Evolutionary conservation across 1,140 invertebrate genomes (phyloP).

Genomic region (Berghia stephanieae): DNA sequence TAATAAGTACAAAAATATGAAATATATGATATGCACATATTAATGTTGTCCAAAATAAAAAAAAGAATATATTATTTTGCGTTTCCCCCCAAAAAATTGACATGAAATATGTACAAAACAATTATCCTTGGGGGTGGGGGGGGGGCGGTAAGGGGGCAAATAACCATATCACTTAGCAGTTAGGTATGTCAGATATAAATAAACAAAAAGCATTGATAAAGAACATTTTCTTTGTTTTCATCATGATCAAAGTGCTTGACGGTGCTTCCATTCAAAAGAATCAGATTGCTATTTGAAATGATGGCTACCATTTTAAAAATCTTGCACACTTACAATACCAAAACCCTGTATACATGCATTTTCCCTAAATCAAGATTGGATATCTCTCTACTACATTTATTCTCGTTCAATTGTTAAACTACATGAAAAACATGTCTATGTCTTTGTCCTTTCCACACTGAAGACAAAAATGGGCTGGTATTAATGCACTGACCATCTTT

Average conservation of each 20-base stretch:
- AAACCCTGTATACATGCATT: neutral
- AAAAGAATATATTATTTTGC: neutral
- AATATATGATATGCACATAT: neutral
- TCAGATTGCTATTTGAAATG: neutral
- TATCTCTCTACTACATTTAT: too few species aligned
- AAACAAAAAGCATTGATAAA: neutral
- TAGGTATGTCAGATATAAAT: too few species aligned
- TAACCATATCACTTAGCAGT: neutral
- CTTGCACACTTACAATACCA: neutral
- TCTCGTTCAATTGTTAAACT: neutral
- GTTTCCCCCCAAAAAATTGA: neutral
- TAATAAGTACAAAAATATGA: too few species aligned
- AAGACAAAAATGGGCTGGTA: constrained; percentile 31
- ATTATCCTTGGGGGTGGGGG: neutral
- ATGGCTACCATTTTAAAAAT: neutral
- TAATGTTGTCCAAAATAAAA: neutral
- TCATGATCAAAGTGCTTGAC: neutral
- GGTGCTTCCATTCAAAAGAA: neutral
- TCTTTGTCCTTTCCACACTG: constrained; percentile 43
- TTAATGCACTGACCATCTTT: too few species aligned
- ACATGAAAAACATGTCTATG: constrained; percentile 28
- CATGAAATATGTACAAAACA: neutral
- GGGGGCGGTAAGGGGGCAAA: neutral
- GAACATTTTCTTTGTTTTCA: neutral
- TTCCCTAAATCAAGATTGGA: neutral